Evolutionary conservation across 2,888 invertebrate species (phyloP), one percentile per base, ranked within the genome.

Genomic region (Microdon myrmicae): DNA sequence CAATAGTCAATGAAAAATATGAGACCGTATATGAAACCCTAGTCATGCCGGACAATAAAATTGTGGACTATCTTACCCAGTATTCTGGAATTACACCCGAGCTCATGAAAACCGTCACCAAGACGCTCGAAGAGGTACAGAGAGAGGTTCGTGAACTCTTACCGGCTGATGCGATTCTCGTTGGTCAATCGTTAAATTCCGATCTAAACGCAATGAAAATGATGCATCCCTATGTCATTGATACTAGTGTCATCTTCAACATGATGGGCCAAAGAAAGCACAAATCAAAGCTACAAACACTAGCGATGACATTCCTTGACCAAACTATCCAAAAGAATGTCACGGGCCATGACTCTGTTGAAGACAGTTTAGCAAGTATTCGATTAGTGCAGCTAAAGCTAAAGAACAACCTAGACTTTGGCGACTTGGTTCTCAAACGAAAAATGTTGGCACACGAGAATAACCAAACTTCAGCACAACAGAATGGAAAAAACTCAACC

Each of bases 191-290:
- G n/a, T 82, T 99, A 23, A 90, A 92, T 74, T 84, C 85, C 64
- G 99, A 99, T 85, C 82, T 99, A 60, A 87, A 90, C 75, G 93
- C 96, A 3, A 81, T 99, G 72, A 89, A 90, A 85, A 90, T 99
- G 90, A 93, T 95, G 87, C 98, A 99, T 83, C 98, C 98, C 0
- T 98, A 96, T 79, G 85, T 96, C 20, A 96, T 98, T 68, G 97
- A 97, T 75, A 96, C 96, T 1, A 88, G 89, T 76, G 85, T 94
- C 4, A 91, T 96, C 69, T 98, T 87, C 76, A 95, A 97, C 80
- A 80, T 93, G 32, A 87, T 89, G 29, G 96, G 96, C 3, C 83
- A 87, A 54, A 84, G 90, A 69, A 81, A 80, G 23, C 82, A 86
- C 9, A 96, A 96, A 80, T 86, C 94, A 1, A 94, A 95, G 74